A percentile compares a stretch with the other conserved stretches of the same genome.
phyloP scores from a whole-genome alignment of 2,113 vertebrate species.

The Zeus faber region DNA sequence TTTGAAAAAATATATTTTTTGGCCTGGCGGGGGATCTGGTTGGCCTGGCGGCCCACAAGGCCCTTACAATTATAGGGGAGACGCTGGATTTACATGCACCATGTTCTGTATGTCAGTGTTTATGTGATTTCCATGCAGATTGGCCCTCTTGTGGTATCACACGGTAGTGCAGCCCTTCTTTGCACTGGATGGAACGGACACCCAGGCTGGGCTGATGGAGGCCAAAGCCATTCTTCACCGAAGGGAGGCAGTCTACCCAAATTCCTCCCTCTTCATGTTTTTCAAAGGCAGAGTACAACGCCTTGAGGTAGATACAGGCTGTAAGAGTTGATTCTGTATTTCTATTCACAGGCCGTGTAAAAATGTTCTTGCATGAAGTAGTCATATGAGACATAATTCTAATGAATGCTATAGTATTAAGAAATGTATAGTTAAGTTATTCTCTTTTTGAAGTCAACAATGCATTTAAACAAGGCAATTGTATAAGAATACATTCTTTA shows the following conservation, averaged over 20 bases:
- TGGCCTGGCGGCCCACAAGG: too few species aligned
- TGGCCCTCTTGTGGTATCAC: constrained; percentile 93
- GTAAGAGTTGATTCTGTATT: neutral
- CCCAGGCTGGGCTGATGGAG: constrained; percentile 84
- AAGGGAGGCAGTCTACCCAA: constrained; percentile 88
- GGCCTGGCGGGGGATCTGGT: too few species aligned
- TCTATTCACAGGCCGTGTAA: neutral
- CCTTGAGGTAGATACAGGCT: constrained; percentile 78
- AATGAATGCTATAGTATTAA: neutral
- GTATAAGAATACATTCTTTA: too few species aligned
- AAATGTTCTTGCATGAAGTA: too few species aligned
- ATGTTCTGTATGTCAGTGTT: neutral
- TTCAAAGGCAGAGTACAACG: constrained; percentile 95
- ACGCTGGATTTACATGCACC: neutral
- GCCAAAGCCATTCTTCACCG: constrained; percentile 89
- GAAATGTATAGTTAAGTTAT: neutral
- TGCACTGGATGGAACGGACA: constrained; percentile 88
- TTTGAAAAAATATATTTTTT: too few species aligned
- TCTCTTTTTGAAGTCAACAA: too few species aligned
- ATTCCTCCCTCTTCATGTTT: constrained; percentile 95
- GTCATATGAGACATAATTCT: neutral
- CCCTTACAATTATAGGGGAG: too few species aligned
- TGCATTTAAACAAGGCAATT: too few species aligned
- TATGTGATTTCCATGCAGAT: constrained; percentile 61
- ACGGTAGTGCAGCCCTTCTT: constrained; percentile 95